phyloP scores from a whole-genome alignment of 2,888 invertebrate species.

The Rhabditoides inermis region DNA sequence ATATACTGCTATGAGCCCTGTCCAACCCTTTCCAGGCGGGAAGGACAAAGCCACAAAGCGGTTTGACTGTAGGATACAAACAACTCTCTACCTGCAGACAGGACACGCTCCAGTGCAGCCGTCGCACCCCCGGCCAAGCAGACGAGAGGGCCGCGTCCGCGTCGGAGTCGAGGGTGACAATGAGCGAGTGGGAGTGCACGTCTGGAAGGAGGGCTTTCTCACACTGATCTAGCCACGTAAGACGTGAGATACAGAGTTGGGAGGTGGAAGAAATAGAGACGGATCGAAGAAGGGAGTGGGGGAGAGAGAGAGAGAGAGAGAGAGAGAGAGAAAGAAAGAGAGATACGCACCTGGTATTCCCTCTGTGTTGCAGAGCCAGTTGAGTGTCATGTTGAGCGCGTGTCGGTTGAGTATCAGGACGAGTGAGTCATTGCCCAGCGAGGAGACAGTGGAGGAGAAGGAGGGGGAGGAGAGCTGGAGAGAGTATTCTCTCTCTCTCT shows the following conservation, averaged over 20 bases:
- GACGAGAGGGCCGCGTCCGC: conserved; percentile 18
- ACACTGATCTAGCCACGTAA: no score
- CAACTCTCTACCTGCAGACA: conserved; percentile 24
- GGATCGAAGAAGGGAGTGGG: not conserved
- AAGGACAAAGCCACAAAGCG: no score
- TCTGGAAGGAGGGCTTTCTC: no score
- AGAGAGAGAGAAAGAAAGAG: not conserved
- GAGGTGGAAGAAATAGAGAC: not conserved
- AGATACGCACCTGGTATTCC: conserved; percentile 19
- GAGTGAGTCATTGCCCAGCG: conserved; percentile 15
- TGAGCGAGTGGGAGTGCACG: conserved; percentile 34
- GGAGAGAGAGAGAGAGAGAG: not conserved
- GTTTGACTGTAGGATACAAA: not conserved
- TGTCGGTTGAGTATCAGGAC: conserved; percentile 44
- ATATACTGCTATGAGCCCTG: no score
- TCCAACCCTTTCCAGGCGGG: no score
- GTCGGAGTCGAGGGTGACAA: conserved; percentile 40
- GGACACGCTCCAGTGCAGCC: conserved; percentile 28
- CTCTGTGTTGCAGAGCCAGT: conserved; percentile 48
- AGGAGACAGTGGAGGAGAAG: conserved; percentile 8
- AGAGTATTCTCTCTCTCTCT: not conserved
- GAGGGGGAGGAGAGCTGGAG: not conserved
- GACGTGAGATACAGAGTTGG: no score
- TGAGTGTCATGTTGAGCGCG: conserved; percentile 48
- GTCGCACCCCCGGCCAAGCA: conserved; percentile 28